These are phyloP conservation scores for Thomomys bottae DNA, from an alignment of 2,113 vertebrate genomes.

Conservation along the genomic window DNA sequence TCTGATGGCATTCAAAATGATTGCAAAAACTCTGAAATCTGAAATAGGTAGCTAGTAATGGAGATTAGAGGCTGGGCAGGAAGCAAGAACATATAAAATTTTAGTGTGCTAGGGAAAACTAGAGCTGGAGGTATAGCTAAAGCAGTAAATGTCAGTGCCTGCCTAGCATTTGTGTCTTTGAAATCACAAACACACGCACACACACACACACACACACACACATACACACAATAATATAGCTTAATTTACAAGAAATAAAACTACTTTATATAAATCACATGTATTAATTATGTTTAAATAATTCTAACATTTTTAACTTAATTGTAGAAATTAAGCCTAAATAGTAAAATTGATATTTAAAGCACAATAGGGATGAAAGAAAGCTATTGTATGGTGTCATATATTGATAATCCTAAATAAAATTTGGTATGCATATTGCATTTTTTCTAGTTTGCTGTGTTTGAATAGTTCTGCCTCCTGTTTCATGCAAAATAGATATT, in stretches of 20 bases:
- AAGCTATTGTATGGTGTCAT: neutral
- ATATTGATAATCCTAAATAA: neutral
- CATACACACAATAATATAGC: neutral
- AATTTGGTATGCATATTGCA: neutral
- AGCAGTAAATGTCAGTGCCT: too few relatives aligned
- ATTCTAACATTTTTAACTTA: neutral
- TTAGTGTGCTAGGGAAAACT: too few relatives aligned
- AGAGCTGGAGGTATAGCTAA: too few relatives aligned
- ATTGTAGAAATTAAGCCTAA: slow-evolving; percentile 15
- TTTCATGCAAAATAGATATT: neutral
- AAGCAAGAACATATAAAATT: too few relatives aligned
- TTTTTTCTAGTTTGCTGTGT: neutral
- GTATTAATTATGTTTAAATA: slow-evolving; percentile 4
- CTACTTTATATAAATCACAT: neutral
- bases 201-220: too few relatives aligned
- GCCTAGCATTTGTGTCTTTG: too few relatives aligned
- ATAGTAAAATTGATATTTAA: slow-evolving; percentile 47
- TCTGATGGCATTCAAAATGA: too few relatives aligned
- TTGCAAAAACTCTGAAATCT: too few relatives aligned
- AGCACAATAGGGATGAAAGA: neutral
- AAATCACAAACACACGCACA: too few relatives aligned
- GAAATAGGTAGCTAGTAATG: too few relatives aligned
- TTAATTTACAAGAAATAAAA: slow-evolving; percentile 29
- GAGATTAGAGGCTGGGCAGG: too few relatives aligned
- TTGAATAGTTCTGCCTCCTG: neutral